Percentiles rank a stretch among this genome's conserved stretches.
Evolutionary conservation across 2,888 invertebrate genomes (phyloP).

Genomic region (Eristalinus sepulchralis): DNA sequence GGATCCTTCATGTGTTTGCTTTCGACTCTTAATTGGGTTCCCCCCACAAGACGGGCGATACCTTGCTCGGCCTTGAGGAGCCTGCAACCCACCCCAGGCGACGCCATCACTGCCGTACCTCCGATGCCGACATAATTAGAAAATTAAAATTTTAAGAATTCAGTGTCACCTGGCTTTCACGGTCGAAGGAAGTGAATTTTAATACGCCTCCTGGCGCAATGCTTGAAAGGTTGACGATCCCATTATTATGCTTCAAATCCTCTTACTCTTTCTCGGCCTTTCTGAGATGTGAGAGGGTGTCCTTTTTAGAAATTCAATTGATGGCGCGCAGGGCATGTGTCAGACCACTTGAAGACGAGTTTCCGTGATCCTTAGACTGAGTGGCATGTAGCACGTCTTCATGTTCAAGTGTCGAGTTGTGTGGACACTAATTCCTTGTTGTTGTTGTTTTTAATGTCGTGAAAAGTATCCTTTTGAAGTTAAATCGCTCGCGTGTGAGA

Average conservation of each 20-base stretch:
- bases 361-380: conserved; percentile 1
- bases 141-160: conserved; percentile 67
- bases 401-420: conserved; percentile 39
- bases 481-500: conserved; percentile 53
- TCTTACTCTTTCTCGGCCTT: neutral
- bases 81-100: neutral
- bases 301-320: conserved; percentile 54
- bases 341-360: conserved; percentile 46
- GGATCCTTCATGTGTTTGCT: conserved; percentile 47
- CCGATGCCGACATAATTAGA: conserved; percentile 58
- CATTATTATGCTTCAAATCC: neutral
- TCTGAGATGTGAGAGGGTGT: conserved; percentile 29
- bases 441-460: conserved; percentile 3
- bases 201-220: conserved; percentile 9
- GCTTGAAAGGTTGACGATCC: neutral
- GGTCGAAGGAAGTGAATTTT: conserved; percentile 20
- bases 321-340: conserved; percentile 29
- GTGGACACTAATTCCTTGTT: conserved; percentile 66
- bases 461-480: conserved; percentile 30
- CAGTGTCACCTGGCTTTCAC: conserved; percentile 49
- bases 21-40: conserved; percentile 38
- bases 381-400: conserved; percentile 25
- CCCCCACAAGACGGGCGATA: neutral
- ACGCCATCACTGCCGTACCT: neutral
- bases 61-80: conserved; percentile 12